A percentile compares a stretch with the other conserved stretches of the same genome.
Evolutionary conservation across 2,888 invertebrate genomes (phyloP).

Genomic region (Byasa hedistus): DNA sequence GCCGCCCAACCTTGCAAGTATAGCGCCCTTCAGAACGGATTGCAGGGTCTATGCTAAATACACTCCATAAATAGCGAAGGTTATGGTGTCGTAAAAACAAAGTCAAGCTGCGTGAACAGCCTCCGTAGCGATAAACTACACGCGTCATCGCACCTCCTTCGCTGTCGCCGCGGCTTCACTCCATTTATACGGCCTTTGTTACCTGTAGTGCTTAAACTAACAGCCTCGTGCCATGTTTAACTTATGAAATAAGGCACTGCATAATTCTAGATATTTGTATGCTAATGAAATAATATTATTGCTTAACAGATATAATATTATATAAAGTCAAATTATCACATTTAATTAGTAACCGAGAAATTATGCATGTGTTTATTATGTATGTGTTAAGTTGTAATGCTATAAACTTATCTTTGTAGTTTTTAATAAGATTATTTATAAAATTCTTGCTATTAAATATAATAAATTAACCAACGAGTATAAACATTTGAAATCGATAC

Average conservation of each 20-base stretch:
- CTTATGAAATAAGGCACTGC: conserved; percentile 24
- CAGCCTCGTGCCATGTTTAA: conserved; percentile 19
- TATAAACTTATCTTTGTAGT: conserved; percentile 53
- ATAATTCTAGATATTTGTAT: conserved; percentile 18
- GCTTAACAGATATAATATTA: background rate
- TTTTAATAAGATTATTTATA: conserved; percentile 53
- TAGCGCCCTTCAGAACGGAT: conserved; percentile 65
- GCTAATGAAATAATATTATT: conserved; percentile 15
- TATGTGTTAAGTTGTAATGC: conserved; percentile 44
- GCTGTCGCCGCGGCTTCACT: conserved; percentile 16
- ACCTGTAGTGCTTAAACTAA: conserved; percentile 20
- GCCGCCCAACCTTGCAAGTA: conserved; percentile 54
- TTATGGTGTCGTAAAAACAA: conserved; percentile 75
- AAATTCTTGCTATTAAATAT: conserved; percentile 58
- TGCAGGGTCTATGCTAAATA: conserved; percentile 68
- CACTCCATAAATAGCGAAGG: conserved; percentile 68
- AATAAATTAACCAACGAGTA: conserved; percentile 54
- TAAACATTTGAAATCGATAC: conserved; percentile 51
- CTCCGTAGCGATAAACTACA: conserved; percentile 57
- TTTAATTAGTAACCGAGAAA: too few species aligned
- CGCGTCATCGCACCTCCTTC: conserved; percentile 52
- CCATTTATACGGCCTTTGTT: conserved; percentile 28
- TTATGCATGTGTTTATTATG: conserved; percentile 51
- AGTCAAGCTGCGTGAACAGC: conserved; percentile 72
- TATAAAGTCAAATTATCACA: too few species aligned